Conservation (phyloP, 2,113 vertebrate genomes). For the Nothocercus julius region DNA sequence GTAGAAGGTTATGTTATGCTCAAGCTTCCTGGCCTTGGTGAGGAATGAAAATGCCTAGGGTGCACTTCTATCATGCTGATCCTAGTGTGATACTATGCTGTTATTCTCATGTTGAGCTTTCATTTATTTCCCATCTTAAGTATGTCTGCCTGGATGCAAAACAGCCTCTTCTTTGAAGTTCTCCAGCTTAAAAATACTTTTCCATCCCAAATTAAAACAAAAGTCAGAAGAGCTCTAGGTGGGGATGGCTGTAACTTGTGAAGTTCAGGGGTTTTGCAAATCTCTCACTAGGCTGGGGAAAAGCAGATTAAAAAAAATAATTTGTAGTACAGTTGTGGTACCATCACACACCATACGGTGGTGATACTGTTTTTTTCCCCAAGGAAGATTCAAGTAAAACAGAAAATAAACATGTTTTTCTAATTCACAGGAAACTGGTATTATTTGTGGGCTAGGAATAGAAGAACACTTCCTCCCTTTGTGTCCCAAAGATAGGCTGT, state of each 20-base stretch:
- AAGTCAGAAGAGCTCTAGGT: not conserved
- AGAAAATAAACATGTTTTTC: slow-evolving; percentile 54
- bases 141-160: not conserved
- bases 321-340: not conserved
- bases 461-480: slow-evolving; percentile 46
- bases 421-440: slow-evolving; percentile 28
- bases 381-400: slow-evolving; percentile 18
- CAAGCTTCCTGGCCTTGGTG: not conserved
- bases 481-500: slow-evolving; percentile 22
- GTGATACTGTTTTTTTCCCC: not conserved
- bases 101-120: not conserved
- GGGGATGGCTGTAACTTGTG: not conserved
- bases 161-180: not conserved
- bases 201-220: not conserved
- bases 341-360: not conserved
- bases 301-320: not conserved
- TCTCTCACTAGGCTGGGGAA: not conserved
- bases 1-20: not conserved
- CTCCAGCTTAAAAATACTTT: not conserved
- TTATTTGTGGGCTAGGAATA: slow-evolving; percentile 46
- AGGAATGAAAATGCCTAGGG: not conserved
- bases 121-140: not conserved
- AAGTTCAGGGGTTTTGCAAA: not conserved
- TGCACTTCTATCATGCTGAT: not conserved
- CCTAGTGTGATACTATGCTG: not conserved